A percentile compares a stretch with the other conserved stretches of the same genome.
phyloP scores from a whole-genome alignment of 2,888 invertebrate genomes.

The Orthonevra nobilis region DNA sequence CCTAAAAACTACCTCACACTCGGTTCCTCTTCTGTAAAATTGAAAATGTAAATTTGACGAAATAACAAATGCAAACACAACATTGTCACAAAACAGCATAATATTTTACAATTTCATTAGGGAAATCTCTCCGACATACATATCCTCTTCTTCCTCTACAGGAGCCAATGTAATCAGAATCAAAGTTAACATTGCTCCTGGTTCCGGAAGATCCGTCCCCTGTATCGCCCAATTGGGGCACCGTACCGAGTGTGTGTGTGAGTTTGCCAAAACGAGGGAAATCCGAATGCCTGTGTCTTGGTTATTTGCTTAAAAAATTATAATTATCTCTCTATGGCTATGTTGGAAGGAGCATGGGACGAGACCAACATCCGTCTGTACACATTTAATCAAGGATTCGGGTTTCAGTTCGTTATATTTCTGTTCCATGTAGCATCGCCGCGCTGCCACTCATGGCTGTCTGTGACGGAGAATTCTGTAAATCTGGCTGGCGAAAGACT shows the following conservation, averaged over 20 bases:
- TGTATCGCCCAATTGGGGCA: conserved; percentile 43
- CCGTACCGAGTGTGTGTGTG: not conserved
- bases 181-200: no score
- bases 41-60: conserved; percentile 65
- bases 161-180: no score
- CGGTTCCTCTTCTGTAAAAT: conserved; percentile 23
- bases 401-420: conserved; percentile 64
- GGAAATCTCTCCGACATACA: conserved; percentile 42
- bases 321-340: conserved; percentile 56
- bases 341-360: not conserved
- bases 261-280: conserved; percentile 20
- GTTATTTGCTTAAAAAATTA: conserved; percentile 67
- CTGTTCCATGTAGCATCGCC: conserved; percentile 14
- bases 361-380: conserved; percentile 33
- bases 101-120: conserved; percentile 67
- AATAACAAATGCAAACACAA: conserved; percentile 61
- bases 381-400: conserved; percentile 69
- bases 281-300: conserved; percentile 49
- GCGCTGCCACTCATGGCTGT: not conserved
- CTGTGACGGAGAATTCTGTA: conserved; percentile 1
- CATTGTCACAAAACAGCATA: conserved; percentile 48
- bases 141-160: not conserved
- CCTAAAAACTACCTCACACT: no score
- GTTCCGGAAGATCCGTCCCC: conserved; percentile 45
- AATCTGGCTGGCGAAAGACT: conserved; percentile 27